phyloP scores from a whole-genome alignment of 2,888 invertebrate species.

The Dorcus hopei region DNA sequence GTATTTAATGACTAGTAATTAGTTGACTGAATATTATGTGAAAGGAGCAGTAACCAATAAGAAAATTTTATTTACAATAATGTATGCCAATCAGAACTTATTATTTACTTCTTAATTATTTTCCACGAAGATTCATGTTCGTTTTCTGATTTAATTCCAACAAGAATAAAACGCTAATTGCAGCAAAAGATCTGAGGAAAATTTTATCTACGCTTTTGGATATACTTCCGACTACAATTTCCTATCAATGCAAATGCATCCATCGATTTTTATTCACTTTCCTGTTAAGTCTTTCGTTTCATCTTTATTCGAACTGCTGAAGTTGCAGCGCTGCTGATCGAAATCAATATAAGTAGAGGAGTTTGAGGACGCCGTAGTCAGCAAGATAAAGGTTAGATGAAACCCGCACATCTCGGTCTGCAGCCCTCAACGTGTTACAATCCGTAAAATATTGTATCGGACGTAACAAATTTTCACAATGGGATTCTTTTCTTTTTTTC shows the following conservation, averaged over 20 bases:
- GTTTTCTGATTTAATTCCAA: too few species aligned
- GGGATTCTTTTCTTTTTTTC: too few species aligned
- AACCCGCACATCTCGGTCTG: conserved; percentile 16
- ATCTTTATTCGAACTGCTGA: conserved; percentile 17
- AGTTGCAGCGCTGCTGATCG: conserved; percentile 16
- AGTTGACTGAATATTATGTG: too few species aligned
- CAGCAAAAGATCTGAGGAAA: too few species aligned
- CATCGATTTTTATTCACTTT: conserved; percentile 14
- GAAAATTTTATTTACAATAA: too few species aligned
- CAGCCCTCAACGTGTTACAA: conserved; percentile 14
- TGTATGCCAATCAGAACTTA: too few species aligned
- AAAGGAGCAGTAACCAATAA: too few species aligned
- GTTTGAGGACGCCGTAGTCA: conserved; percentile 15
- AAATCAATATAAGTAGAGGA: conserved; percentile 16
- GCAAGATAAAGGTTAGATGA: conserved; percentile 18
- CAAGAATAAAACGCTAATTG: too few species aligned
- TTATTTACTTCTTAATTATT: too few species aligned
- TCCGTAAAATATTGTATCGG: conserved; percentile 15
- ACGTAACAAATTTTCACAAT: conserved; percentile 14
- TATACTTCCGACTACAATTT: not conserved
- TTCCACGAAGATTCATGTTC: too few species aligned
- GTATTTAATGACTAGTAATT: too few species aligned
- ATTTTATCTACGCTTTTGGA: too few species aligned
- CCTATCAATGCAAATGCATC: not conserved
- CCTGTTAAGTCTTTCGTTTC: conserved; percentile 15